Base-by-base conservation (phyloP, 2,797 vertebrate genomes). In the Tolypeutes matacus region DNA sequence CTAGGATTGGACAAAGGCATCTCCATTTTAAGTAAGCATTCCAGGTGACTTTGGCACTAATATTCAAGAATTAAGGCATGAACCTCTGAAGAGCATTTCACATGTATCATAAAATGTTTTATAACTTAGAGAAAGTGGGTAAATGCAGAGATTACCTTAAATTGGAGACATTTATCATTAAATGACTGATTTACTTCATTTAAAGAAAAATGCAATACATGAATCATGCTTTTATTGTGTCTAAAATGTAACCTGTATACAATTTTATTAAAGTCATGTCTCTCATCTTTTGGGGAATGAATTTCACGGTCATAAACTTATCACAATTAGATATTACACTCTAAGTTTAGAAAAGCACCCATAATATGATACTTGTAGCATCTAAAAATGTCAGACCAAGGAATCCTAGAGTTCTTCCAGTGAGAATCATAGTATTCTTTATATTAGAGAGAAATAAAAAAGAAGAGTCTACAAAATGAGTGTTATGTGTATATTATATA, bases 91-190 rank as follows among this genome's bases (percentile, higher is more conserved):
- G 18, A 78, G 6, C 7, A 87, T 81, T 70, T 75, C 17, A 76
- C 5, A 36, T 73, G 46, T 2, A 73, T 17, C 23, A 93, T 23
- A 70, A 29, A 82, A 64, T 10, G 1, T 78, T 86, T 91, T 83
- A 49, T 60, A 81, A 95, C 5, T 73, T 23, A 70, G 51, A 64
- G 92, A 88, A 78, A 64, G 12, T 85, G 42, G 8, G 3, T 86
- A 23, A 89, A 13, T n/a, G 5, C 21, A 83, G 18, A 15, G 29
- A 51, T 67, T 93, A 39, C 9, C 7, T 80, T 82, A 86, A 81
- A 58, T 5, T 91, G 27, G 15, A 94, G 77, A 64, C 62, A 86
- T n/a, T 86, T 94, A 64, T 8, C 39, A 81, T 81, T 72, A 94
- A 95, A 81, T 95, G 31, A 36, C 5, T 53, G 2, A 42, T 91